A percentile compares a stretch with the other conserved stretches of the same genome.
These are phyloP conservation scores for Drosophila ambigua DNA, from an alignment of 1,140 invertebrate species.

Conservation along the genomic window DNA sequence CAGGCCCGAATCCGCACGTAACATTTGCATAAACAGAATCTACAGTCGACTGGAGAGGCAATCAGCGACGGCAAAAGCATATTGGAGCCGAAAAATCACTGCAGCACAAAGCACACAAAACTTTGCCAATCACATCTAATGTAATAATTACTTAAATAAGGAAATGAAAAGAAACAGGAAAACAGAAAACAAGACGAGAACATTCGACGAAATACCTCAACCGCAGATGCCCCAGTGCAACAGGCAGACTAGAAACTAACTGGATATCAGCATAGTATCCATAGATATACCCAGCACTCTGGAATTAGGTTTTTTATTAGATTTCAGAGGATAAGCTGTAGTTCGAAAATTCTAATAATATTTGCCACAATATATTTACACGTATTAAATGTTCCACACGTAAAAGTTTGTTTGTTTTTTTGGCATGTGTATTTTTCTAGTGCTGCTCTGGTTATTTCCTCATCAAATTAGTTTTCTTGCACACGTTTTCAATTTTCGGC, in stretches of 20 bases:
- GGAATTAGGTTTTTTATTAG: too few relatives aligned
- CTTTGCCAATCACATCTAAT: background rate
- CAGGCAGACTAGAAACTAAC: too few relatives aligned
- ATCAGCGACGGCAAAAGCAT: conserved; percentile 33
- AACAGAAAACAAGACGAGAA: conserved; percentile 11
- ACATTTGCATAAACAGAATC: conserved; percentile 64
- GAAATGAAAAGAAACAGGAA: background rate
- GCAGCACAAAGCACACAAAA: conserved; percentile 7
- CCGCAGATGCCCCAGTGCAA: too few relatives aligned
- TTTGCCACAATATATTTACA: conserved; percentile 8
- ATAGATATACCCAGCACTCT: too few relatives aligned
- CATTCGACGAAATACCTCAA: too few relatives aligned
- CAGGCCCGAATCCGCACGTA: conserved; percentile 42
- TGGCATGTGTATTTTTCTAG: conserved; percentile 1
- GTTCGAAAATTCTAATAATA: conserved; percentile 7
- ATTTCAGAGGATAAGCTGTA: too few relatives aligned
- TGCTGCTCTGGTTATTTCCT: conserved; percentile 51
- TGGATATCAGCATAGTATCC: too few relatives aligned
- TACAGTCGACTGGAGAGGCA: conserved; percentile 46
- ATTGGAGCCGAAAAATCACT: conserved; percentile 38
- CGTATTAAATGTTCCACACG: background rate
- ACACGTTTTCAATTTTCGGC: conserved; percentile 77
- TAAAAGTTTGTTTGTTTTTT: conserved; percentile 3
- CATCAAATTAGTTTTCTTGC: conserved; percentile 74
- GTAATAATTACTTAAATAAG: too few relatives aligned